These are phyloP conservation scores for Gouania willdenowi DNA, from an alignment of 2,797 vertebrate species.

Conservation along the genomic window DNA sequence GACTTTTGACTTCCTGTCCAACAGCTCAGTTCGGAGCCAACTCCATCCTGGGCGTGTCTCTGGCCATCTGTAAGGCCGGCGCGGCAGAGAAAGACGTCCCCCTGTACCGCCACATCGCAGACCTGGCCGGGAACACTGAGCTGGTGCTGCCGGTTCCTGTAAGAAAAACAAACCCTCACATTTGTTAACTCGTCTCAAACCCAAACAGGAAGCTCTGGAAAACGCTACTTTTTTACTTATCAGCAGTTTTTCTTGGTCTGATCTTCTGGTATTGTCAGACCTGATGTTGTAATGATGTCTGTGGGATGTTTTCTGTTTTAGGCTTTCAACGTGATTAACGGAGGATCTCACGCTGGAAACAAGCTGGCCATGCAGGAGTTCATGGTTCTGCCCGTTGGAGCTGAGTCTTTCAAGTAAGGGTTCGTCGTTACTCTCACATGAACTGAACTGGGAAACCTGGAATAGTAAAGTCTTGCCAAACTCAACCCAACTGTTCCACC, in stretches of 20 bases:
- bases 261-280: too few species aligned
- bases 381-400: constrained; percentile 92
- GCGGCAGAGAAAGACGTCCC: constrained; percentile 87
- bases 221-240: neutral
- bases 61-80: constrained; percentile 90
- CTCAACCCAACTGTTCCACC: too few species aligned
- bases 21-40: constrained; percentile 92
- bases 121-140: constrained; percentile 91
- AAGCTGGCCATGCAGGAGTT: constrained; percentile 97
- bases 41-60: constrained; percentile 89
- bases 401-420: constrained; percentile 82
- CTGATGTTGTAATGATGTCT: neutral
- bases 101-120: constrained; percentile 90
- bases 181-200: too few species aligned
- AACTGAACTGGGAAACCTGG: too few species aligned
- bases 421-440: neutral
- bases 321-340: constrained; percentile 95
- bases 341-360: constrained; percentile 91
- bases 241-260: neutral
- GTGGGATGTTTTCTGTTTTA: constrained; percentile 46
- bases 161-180: constrained; percentile 38
- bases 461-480: too few species aligned
- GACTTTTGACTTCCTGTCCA: neutral
- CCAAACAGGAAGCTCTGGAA: neutral
- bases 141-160: constrained; percentile 92